Percentiles rank a stretch among this genome's conserved stretches.
phyloP scores from a whole-genome alignment of 2,797 vertebrate genomes.

The Lagocephalus sceleratus region DNA sequence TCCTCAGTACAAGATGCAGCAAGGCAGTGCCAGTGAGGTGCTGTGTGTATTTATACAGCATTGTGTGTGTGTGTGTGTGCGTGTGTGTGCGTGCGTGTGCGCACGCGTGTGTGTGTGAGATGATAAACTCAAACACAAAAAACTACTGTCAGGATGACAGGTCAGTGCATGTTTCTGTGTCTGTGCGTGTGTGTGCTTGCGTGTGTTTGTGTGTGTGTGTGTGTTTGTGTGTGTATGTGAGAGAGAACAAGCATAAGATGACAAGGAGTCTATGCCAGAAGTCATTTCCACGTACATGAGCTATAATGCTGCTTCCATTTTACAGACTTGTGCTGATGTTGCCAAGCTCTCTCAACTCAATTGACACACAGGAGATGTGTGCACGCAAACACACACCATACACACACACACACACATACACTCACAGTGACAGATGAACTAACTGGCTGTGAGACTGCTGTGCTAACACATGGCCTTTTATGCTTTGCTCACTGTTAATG shows the following conservation, averaged over 20 bases:
- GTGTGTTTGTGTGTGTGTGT: slow-evolving; percentile 24
- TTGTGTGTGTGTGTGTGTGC: neutral
- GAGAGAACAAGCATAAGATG: neutral
- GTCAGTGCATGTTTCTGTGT: neutral
- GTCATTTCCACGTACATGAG: neutral
- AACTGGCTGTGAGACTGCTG: slow-evolving; percentile 41
- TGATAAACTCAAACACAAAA: no score
- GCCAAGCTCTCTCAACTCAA: neutral
- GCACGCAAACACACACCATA: slow-evolving; percentile 4
- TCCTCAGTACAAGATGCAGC: slow-evolving; percentile 67
- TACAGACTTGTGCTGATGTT: no score
- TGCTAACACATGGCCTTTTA: slow-evolving; percentile 33
- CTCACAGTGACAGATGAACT: slow-evolving; percentile 33
- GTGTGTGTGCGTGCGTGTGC: slow-evolving; percentile 8
- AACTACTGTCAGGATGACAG: no score
- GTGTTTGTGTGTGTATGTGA: slow-evolving; percentile 5
- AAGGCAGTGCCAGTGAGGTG: slow-evolving; percentile 34
- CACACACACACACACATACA: slow-evolving; percentile 5
- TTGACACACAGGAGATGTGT: slow-evolving; percentile 4
- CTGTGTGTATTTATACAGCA: slow-evolving; percentile 14
- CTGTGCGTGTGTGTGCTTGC: slow-evolving; percentile 6
- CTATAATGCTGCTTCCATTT: slow-evolving; percentile 5
- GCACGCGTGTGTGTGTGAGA: slow-evolving; percentile 20
- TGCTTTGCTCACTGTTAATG: slow-evolving; percentile 12
- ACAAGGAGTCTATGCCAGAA: no score